A percentile compares a stretch with the other conserved stretches of the same genome.
Conservation (phyloP, 1,140 invertebrate genomes). For the Brachionus plicatilis region DNA sequence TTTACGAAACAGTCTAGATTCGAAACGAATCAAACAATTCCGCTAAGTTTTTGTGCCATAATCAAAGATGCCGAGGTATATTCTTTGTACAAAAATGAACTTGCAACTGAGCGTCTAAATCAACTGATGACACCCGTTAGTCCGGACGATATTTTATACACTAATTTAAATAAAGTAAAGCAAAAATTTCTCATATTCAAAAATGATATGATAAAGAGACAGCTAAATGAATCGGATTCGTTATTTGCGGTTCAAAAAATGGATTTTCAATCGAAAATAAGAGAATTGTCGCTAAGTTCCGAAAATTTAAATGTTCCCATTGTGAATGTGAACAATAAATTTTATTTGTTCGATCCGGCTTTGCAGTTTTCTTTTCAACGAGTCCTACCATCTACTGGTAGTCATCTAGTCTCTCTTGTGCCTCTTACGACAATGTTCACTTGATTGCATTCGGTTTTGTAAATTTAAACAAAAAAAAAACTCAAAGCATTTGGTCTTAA, state of each 20-base stretch:
- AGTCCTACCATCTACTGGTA: neutral
- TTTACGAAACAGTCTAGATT: neutral
- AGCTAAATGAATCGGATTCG: slow-evolving; percentile 23
- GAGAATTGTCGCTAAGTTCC: neutral
- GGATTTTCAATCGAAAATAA: slow-evolving; percentile 28
- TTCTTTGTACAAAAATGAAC: neutral
- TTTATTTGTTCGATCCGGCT: slow-evolving; percentile 15
- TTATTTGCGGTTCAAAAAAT: slow-evolving; percentile 27
- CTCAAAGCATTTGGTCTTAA: neutral
- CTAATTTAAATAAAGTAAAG: neutral
- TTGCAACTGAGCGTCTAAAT: neutral
- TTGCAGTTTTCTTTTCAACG: neutral
- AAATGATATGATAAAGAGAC: slow-evolving; percentile 29
- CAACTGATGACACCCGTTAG: neutral
- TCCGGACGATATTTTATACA: neutral
- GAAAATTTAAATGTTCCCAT: slow-evolving; percentile 19
- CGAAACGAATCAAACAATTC: neutral
- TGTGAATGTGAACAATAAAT: slow-evolving; percentile 18
- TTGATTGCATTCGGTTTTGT: neutral
- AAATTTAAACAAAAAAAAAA: neutral
- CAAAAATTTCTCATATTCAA: slow-evolving; percentile 21
- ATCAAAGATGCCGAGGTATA: slow-evolving; percentile 18
- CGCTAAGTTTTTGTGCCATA: neutral
- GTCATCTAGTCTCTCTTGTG: slow-evolving; percentile 5
- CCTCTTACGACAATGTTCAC: neutral